These are phyloP conservation scores for Antennarius maculatus DNA, from an alignment of 2,797 vertebrate genomes.

Conservation along the genomic window DNA sequence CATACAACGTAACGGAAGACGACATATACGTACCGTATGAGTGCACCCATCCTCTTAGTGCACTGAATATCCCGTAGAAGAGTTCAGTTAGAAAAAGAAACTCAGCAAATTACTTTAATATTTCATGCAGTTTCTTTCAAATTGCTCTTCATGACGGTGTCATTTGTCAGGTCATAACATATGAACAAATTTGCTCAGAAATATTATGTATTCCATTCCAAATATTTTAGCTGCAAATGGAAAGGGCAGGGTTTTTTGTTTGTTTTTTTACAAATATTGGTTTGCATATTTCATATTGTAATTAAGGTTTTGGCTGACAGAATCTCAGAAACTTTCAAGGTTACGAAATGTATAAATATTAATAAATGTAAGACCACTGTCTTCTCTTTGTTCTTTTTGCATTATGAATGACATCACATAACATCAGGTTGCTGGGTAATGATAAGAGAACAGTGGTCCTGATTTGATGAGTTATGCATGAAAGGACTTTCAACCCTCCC, in stretches of 20 bases:
- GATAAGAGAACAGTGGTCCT: constrained; percentile 72
- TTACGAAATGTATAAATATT: constrained; percentile 70
- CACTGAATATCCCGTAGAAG: too few relatives aligned
- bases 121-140: constrained; percentile 7
- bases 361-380: constrained; percentile 66
- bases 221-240: constrained; percentile 58
- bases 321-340: constrained; percentile 64
- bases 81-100: too few relatives aligned
- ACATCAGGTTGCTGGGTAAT: constrained; percentile 74
- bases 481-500: constrained; percentile 70
- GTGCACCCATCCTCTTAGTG: too few relatives aligned
- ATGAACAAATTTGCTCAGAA: constrained; percentile 39
- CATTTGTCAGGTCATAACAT: constrained; percentile 35
- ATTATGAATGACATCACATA: constrained; percentile 79
- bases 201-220: constrained; percentile 32
- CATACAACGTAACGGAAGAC: neutral
- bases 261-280: constrained; percentile 54
- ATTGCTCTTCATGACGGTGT: constrained; percentile 10
- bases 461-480: constrained; percentile 80
- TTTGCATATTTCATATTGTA: constrained; percentile 67
- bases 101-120: neutral
- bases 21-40: neutral
- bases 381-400: constrained; percentile 73
- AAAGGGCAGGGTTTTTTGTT: constrained; percentile 8
- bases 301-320: constrained; percentile 49